Conservation (phyloP, 2,888 invertebrate species). For the Tachina fera region DNA sequence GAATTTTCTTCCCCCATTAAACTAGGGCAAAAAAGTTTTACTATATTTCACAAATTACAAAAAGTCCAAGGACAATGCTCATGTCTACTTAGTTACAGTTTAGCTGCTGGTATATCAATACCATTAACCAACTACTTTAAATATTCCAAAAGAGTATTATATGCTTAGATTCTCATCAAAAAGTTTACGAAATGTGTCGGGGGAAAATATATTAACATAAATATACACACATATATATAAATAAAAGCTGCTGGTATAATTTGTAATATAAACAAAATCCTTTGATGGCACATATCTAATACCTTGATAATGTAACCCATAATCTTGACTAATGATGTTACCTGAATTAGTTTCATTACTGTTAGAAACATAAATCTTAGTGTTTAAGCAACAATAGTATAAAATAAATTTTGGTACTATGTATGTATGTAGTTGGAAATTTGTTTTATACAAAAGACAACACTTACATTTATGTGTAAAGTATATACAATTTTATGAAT, state of each 20-base stretch:
- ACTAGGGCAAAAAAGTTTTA: no score
- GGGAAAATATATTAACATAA: no score
- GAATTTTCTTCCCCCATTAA: no score
- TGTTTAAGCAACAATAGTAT: conserved; percentile 43
- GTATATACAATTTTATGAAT: conserved; percentile 8
- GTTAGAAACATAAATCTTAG: conserved; percentile 68
- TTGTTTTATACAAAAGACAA: conserved; percentile 39
- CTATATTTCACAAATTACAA: no score
- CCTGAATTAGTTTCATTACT: conserved; percentile 70
- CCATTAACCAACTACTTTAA: no score
- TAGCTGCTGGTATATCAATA: no score
- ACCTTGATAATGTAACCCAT: conserved; percentile 64
- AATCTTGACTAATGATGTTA: conserved; percentile 69
- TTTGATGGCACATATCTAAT: conserved; percentile 58
- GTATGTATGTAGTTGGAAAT: neutral
- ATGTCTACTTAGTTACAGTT: no score
- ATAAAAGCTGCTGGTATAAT: conserved; percentile 12
- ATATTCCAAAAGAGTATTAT: no score
- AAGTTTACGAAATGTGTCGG: no score
- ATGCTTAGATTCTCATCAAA: no score
- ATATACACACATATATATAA: neutral
- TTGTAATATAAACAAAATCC: conserved; percentile 55
- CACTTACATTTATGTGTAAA: no score
- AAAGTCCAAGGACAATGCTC: no score
- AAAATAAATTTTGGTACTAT: neutral